A percentile compares a stretch with the other conserved stretches of the same genome.
Conservation (phyloP, 2,797 vertebrate genomes). For the Xerus rutilus region DNA sequence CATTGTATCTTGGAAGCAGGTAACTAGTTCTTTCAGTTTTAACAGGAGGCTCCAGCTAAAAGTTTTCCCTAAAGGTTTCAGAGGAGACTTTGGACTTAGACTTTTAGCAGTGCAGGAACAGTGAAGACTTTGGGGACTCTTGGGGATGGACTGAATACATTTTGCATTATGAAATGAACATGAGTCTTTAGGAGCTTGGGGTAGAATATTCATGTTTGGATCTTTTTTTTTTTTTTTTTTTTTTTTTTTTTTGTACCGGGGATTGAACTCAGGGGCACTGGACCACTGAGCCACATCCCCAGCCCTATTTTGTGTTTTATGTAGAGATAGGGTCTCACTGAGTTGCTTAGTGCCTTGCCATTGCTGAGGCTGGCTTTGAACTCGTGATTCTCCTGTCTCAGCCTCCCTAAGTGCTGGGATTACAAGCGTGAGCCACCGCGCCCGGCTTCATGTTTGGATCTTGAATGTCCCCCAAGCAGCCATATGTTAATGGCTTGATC, state of each 20-base stretch:
- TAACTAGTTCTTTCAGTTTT: neutral
- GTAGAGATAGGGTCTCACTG: no score
- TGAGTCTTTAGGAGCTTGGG: neutral
- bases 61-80: neutral
- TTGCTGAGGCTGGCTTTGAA: no score
- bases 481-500: neutral
- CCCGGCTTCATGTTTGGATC: neutral
- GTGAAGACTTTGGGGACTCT: neutral
- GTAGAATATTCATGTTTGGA: neutral
- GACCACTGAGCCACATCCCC: no score
- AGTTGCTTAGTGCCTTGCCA: no score
- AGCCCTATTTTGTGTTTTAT: no score
- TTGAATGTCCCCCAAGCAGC: neutral
- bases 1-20: neutral
- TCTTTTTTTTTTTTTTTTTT: no score
- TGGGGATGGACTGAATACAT: neutral
- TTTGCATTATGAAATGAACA: neutral
- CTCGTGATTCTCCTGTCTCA: no score
- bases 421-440: no score
- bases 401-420: no score
- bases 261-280: no score
- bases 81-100: neutral
- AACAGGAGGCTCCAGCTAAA: neutral
- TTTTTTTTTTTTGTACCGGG: no score
- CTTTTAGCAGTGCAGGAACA: neutral